phyloP scores from a whole-genome alignment of 1,140 invertebrate genomes.

The Mycetomoellerius zeteki region DNA sequence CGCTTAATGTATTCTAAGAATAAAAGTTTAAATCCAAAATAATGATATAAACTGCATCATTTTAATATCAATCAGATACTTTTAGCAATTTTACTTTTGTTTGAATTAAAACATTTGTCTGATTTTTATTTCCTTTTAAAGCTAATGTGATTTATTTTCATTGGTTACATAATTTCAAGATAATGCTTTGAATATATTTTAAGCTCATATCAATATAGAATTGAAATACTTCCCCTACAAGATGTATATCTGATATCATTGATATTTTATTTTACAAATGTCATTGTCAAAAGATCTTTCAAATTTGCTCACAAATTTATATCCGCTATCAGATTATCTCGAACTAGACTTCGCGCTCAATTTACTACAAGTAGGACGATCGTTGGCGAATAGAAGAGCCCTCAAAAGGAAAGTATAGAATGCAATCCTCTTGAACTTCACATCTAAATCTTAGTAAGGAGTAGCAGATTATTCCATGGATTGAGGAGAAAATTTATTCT shows the following conservation, averaged over 20 bases:
- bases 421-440: slow-evolving; percentile 1
- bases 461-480: not conserved
- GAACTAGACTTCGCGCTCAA: slow-evolving; percentile 13
- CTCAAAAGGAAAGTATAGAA: slow-evolving; percentile 10
- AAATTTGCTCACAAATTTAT: slow-evolving; percentile 38
- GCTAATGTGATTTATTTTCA: not conserved
- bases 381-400: slow-evolving; percentile 20
- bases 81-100: not conserved
- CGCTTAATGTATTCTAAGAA: not conserved
- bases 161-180: not conserved
- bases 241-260: not conserved
- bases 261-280: not conserved
- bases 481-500: not conserved
- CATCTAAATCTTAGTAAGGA: not conserved
- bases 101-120: not conserved
- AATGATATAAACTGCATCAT: not conserved
- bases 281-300: not conserved
- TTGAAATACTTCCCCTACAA: not conserved
- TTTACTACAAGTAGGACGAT: slow-evolving; percentile 7
- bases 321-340: not conserved
- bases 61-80: not conserved
- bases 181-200: not conserved
- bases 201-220: not conserved
- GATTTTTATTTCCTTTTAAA: not conserved
- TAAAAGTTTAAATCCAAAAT: not conserved